Base-by-base conservation (phyloP, 2,113 vertebrate genomes). In the Terrapene triunguis region DNA sequence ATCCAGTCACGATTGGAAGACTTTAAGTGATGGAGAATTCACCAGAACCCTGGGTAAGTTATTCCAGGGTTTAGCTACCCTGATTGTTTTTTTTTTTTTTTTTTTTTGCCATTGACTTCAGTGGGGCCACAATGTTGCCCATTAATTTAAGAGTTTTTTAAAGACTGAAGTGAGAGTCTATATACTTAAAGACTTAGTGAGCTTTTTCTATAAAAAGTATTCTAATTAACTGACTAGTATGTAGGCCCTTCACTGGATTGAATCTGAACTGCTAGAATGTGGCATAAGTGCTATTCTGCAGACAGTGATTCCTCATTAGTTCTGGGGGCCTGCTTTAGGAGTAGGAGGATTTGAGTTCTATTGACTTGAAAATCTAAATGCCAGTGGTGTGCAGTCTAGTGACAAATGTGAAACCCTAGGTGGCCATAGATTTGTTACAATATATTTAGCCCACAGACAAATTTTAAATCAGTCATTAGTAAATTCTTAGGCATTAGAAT, bases 391-490 rank as follows among this genome's bases (percentile, higher is more conserved):
- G 42, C 74, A 32, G 21, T 32, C 14, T 85, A 19, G 53, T 87
- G 50, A 44, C 27, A 12, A 27, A 85, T 9, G 76, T 54, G 76
- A 89, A 93, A 85, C 78, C 21, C 32, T 53, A 81, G 85, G 19
- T 84, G 85, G 51, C 51, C 62, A 47, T 2, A 69, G 11, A 57
- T 96, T 93, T 92, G 29, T 84, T 89, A 87, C 38, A 72, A 19
- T 79, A 65, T 86, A 13, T 85, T 8, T 88, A n/a, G 48, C 74
- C 51, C 72, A 95, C 55, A 62, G 84, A 89, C 50, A 86, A 81
- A 78, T 76, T 95, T 94, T 91, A 93, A 85, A 90, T 87, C 87
- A 87, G 57, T 87, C 14, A 12, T 82, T 92, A 91, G 62, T 92
- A 89, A 92, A 50, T 85, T 32, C 19, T 90, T 38, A 94, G 47